Conservation (phyloP, 2,113 vertebrate genomes). For the Nanorana parkeri region DNA sequence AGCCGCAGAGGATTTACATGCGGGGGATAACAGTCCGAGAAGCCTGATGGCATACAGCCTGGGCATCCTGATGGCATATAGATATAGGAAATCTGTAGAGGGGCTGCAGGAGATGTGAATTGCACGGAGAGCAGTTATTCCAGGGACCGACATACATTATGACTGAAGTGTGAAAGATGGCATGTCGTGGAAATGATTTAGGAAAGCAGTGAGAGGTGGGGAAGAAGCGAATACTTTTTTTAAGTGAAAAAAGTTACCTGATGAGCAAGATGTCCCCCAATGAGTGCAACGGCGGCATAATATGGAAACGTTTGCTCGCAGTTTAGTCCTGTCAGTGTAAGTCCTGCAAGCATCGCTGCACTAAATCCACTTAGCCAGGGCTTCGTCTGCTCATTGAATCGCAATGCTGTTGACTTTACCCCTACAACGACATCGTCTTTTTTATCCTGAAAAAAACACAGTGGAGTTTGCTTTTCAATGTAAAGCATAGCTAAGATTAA, state of each 20-base stretch:
- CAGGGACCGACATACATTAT: too few species aligned
- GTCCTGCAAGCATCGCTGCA: constrained; percentile 80
- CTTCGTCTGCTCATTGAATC: constrained; percentile 85
- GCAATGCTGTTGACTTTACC: constrained; percentile 90
- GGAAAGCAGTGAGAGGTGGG: too few species aligned
- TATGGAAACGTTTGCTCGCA: constrained; percentile 84
- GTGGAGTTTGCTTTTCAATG: not conserved
- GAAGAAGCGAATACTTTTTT: too few species aligned
- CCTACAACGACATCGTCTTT: constrained; percentile 86
- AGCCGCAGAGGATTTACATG: too few species aligned
- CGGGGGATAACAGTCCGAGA: too few species aligned
- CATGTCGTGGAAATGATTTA: too few species aligned
- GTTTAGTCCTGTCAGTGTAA: constrained; percentile 79
- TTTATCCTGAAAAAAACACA: constrained; percentile 81
- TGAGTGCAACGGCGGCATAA: constrained; percentile 75
- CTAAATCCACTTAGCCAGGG: constrained; percentile 88
- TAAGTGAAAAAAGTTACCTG: constrained; percentile 76
- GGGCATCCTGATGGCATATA: too few species aligned
- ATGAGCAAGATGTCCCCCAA: constrained; percentile 77
- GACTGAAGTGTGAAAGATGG: too few species aligned
- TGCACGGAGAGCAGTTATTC: too few species aligned
- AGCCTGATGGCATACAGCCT: too few species aligned
- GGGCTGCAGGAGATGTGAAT: too few species aligned
- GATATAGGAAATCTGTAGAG: too few species aligned
- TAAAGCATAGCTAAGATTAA: not conserved